These are phyloP conservation scores for Drosophila nr. medialis DNA, from an alignment of 2,888 invertebrate species.

Conservation along the genomic window DNA sequence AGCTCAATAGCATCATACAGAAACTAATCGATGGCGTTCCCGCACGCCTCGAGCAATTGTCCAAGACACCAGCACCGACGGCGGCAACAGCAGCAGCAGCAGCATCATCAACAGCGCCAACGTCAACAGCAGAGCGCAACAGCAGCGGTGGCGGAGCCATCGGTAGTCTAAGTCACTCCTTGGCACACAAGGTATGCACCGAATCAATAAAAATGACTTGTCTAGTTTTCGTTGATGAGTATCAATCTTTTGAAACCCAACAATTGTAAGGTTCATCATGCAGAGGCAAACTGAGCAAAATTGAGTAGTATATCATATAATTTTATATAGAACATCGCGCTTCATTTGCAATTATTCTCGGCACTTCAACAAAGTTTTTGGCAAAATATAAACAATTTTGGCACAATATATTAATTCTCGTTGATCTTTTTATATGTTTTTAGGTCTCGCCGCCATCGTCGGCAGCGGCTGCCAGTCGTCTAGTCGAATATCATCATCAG, in stretches of 20 bases:
- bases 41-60: conserved; percentile 77
- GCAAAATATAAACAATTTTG: neutral
- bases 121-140: conserved; percentile 46
- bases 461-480: conserved; percentile 77
- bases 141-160: conserved; percentile 63
- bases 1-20: conserved; percentile 84
- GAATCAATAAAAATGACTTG: neutral
- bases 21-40: conserved; percentile 83
- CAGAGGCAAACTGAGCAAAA: neutral
- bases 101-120: conserved; percentile 16
- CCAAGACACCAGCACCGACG: conserved; percentile 68
- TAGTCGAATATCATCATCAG: conserved; percentile 84
- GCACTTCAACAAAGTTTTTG: neutral
- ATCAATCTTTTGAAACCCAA: neutral
- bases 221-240: neutral
- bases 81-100: conserved; percentile 30
- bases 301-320: neutral
- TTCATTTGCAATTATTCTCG: neutral
- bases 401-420: neutral
- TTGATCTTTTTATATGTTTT: conserved; percentile 7
- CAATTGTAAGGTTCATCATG: neutral
- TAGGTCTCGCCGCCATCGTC: conserved; percentile 80
- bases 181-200: conserved; percentile 67
- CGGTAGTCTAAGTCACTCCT: conserved; percentile 65
- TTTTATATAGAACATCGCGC: neutral